Conservation (phyloP, 2,888 invertebrate species). For the Amphiduros pacificus region DNA sequence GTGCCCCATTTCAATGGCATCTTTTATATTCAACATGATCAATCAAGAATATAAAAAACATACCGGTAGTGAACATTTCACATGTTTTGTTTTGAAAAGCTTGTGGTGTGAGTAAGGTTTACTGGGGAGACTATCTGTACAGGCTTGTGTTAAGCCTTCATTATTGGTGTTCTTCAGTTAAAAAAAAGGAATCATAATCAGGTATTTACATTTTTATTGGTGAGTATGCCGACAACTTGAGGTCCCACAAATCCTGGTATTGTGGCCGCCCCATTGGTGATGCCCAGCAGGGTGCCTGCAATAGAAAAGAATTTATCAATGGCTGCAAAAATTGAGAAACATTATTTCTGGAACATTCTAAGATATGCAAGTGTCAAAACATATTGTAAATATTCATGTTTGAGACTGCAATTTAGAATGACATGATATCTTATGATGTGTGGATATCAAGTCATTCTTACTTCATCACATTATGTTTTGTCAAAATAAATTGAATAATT, state of each 20-base stretch:
- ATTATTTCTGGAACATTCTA: too few relatives aligned
- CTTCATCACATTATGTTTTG: too few relatives aligned
- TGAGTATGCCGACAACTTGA: constrained; percentile 49
- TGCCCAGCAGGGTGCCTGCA: constrained; percentile 32
- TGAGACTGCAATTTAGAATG: too few relatives aligned
- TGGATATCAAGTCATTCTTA: too few relatives aligned
- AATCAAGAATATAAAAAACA: not conserved
- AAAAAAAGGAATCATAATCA: not conserved
- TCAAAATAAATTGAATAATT: too few relatives aligned
- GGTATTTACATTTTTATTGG: constrained; percentile 29
- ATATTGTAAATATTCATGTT: too few relatives aligned
- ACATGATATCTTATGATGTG: too few relatives aligned
- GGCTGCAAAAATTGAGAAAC: too few relatives aligned
- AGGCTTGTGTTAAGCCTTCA: not conserved
- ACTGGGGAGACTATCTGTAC: not conserved
- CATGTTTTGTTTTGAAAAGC: not conserved
- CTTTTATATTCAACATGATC: not conserved
- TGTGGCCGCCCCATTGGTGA: constrained; percentile 66
- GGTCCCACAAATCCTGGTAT: constrained; percentile 66
- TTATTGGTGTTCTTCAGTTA: not conserved
- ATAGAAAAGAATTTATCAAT: too few relatives aligned
- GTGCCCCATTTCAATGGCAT: too few relatives aligned
- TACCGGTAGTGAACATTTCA: not conserved
- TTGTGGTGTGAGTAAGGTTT: not conserved
- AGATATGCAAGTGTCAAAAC: too few relatives aligned